These are phyloP conservation scores for Orcinus orca DNA, from an alignment of 2,113 vertebrate genomes.

Conservation along the genomic window DNA sequence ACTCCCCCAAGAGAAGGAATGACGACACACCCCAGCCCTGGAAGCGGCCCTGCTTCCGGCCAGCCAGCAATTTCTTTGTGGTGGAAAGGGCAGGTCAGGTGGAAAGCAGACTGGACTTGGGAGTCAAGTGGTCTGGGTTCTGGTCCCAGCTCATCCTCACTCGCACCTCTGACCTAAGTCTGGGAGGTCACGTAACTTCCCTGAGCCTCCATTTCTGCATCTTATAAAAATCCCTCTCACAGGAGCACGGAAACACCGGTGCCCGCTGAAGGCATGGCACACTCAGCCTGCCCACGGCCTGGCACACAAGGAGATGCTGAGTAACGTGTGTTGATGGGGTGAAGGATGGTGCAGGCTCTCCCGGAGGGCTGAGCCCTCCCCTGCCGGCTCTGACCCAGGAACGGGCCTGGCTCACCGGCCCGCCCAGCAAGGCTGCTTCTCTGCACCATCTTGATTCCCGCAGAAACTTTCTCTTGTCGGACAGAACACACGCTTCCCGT, in stretches of 20 bases:
- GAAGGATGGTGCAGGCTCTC: background rate
- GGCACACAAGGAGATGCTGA: background rate
- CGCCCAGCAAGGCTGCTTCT: background rate
- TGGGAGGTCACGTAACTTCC: background rate
- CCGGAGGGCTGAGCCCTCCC: background rate
- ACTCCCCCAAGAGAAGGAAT: background rate
- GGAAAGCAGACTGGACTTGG: background rate
- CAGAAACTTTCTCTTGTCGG: slow-evolving; percentile 72
- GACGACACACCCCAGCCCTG: background rate
- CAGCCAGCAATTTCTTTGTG: too few relatives aligned
- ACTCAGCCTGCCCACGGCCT: fast-evolving
- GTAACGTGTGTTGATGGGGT: too few relatives aligned
- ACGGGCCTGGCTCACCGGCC: background rate
- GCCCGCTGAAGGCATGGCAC: fast-evolving
- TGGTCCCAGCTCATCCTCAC: background rate
- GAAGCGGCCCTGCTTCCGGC: background rate
- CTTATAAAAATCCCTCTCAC: background rate
- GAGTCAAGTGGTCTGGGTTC: background rate
- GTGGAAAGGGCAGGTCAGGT: background rate
- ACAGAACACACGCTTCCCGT: slow-evolving; percentile 80
- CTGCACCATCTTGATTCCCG: background rate
- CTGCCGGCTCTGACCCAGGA: background rate
- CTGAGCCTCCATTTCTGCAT: background rate
- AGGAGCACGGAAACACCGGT: background rate
- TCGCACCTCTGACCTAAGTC: background rate